Conservation (phyloP, 2,113 vertebrate genomes). For the Salvelinus sp. region DNA sequence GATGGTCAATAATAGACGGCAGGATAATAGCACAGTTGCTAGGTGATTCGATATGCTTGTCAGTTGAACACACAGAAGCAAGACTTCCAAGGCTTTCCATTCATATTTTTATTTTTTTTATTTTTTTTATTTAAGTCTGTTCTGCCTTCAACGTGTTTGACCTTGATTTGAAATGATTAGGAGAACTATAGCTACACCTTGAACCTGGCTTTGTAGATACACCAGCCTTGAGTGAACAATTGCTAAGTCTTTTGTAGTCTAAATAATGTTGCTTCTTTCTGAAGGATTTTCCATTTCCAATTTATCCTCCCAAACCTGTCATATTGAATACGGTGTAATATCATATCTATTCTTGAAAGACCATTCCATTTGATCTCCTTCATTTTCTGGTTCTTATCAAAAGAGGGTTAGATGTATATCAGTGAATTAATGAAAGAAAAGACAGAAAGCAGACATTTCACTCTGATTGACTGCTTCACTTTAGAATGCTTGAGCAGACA, state of each 20-base stretch:
- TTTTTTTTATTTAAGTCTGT: too few relatives aligned
- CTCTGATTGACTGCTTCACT: conserved; percentile 27
- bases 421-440: conserved; percentile 2
- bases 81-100: too few relatives aligned
- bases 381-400: not conserved
- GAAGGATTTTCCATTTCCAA: not conserved
- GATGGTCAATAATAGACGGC: too few relatives aligned
- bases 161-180: not conserved
- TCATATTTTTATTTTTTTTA: too few relatives aligned
- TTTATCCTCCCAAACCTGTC: not conserved
- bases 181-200: too few relatives aligned
- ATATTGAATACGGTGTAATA: not conserved
- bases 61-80: too few relatives aligned
- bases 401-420: not conserved
- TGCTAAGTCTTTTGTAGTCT: not conserved
- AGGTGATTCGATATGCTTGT: too few relatives aligned
- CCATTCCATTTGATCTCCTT: not conserved
- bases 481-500: conserved; percentile 40
- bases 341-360: not conserved
- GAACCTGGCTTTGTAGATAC: not conserved
- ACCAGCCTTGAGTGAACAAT: not conserved
- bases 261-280: not conserved
- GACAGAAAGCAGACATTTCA: conserved; percentile 33
- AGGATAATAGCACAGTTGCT: too few relatives aligned
- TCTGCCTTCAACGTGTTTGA: too few relatives aligned